phyloP scores from a whole-genome alignment of 2,797 vertebrate genomes.

The Bradypus variegatus region DNA sequence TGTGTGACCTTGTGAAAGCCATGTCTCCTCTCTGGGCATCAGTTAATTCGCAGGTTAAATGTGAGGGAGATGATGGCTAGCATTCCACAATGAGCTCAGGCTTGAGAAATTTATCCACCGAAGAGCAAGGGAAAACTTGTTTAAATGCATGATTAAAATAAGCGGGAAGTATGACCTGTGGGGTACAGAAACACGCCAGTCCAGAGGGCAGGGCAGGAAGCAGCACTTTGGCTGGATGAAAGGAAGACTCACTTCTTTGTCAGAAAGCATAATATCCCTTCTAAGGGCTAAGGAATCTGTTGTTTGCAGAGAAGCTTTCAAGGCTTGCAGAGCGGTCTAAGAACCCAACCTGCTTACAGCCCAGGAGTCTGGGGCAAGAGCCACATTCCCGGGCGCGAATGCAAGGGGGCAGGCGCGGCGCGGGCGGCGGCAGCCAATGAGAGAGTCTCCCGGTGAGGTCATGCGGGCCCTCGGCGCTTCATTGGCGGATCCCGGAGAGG shows the following conservation, averaged over 20 bases:
- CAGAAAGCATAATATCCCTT: neutral
- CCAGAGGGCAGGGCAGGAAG: neutral
- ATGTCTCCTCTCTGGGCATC: neutral
- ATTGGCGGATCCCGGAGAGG: slow-evolving; percentile 27
- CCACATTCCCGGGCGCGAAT: rapidly evolving
- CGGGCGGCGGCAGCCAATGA: slow-evolving; percentile 41
- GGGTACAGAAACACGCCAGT: neutral
- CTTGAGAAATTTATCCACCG: neutral
- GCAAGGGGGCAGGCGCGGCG: neutral
- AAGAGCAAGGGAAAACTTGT: neutral
- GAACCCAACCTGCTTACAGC: rapidly evolving
- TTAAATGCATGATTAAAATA: neutral
- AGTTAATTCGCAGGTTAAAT: neutral
- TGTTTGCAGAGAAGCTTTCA: neutral
- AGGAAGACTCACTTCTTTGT: neutral
- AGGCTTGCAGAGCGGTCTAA: neutral
- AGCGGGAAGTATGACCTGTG: neutral
- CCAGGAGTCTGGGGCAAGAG: rapidly evolving
- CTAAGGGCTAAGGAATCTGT: too few relatives aligned
- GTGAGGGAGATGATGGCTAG: neutral
- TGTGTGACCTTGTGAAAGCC: neutral
- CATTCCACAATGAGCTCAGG: neutral
- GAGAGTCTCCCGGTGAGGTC: slow-evolving; percentile 44
- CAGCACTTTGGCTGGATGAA: neutral
- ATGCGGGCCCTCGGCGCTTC: neutral